phyloP scores from a whole-genome alignment of 2,113 vertebrate genomes.

The Cranoglanis bouderius region DNA sequence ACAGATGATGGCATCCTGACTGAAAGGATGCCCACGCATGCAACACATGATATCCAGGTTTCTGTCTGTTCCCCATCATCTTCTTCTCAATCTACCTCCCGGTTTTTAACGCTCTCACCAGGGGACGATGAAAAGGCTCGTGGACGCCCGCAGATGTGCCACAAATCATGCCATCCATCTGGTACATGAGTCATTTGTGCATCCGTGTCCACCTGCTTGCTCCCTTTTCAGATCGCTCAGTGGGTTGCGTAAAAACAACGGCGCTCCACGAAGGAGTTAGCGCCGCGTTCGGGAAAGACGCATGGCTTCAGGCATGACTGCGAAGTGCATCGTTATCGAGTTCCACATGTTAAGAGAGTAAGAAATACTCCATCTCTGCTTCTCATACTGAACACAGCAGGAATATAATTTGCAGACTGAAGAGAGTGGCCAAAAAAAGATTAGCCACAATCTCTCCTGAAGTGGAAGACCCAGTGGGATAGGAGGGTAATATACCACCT shows the following conservation, averaged over 20 bases:
- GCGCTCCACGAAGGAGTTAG: neutral
- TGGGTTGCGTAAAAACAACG: neutral
- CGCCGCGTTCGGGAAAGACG: neutral
- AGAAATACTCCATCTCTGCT: neutral
- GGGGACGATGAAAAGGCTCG: slow-evolving; percentile 6
- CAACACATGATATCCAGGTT: neutral
- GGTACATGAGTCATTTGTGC: slow-evolving; percentile 14
- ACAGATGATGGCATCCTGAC: neutral
- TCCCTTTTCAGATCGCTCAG: neutral
- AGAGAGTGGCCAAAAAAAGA: neutral
- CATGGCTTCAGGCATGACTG: neutral
- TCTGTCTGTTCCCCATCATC: neutral
- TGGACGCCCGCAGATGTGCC: slow-evolving; percentile 15
- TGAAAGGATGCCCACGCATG: neutral
- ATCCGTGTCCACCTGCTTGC: slow-evolving; percentile 26
- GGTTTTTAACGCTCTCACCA: slow-evolving; percentile 9
- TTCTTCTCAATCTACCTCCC: neutral
- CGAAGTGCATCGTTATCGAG: neutral
- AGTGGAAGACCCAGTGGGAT: slow-evolving; percentile 10
- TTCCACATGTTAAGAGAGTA: neutral
- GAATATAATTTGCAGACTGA: neutral
- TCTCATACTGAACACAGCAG: neutral
- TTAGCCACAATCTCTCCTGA: slow-evolving; percentile 11
- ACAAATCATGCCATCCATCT: slow-evolving; percentile 24
- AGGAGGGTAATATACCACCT: neutral